Evolutionary conservation across 2,797 vertebrate genomes (phyloP).

Genomic region (Fringilla coelebs): DNA sequence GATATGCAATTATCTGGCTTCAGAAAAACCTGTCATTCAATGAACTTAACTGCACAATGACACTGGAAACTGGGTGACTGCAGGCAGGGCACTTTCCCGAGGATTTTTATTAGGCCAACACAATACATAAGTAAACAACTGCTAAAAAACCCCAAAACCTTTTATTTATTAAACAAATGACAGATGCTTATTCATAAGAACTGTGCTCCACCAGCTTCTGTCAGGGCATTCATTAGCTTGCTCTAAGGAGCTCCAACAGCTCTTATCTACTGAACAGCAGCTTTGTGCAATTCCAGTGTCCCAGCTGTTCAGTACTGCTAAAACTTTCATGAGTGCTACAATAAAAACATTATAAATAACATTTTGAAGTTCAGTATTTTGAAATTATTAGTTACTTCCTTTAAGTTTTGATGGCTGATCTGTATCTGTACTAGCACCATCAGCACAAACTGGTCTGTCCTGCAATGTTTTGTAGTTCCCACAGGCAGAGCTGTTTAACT

Average conservation of each 20-base stretch:
- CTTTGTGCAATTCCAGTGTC: background rate
- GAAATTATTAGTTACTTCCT: background rate
- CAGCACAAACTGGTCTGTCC: background rate
- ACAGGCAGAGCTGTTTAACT: background rate
- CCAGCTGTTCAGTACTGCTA: background rate
- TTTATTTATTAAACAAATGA: background rate
- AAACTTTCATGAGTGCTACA: background rate
- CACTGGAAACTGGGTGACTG: background rate
- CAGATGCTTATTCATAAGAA: background rate
- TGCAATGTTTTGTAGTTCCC: background rate
- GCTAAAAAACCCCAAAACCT: rapidly evolving
- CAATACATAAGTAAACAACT: background rate
- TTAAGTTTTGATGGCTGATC: background rate
- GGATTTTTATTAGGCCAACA: background rate
- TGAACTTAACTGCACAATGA: background rate
- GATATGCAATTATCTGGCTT: background rate
- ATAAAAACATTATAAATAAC: background rate
- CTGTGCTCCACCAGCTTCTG: background rate
- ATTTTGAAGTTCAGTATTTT: background rate
- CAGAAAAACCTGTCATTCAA: background rate
- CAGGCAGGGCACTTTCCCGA: background rate
- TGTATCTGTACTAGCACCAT: background rate
- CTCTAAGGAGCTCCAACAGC: background rate
- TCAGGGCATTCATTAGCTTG: background rate
- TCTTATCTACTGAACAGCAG: background rate